Conservation (phyloP, 1,140 invertebrate species). For the Metopolophium dirhodum region DNA sequence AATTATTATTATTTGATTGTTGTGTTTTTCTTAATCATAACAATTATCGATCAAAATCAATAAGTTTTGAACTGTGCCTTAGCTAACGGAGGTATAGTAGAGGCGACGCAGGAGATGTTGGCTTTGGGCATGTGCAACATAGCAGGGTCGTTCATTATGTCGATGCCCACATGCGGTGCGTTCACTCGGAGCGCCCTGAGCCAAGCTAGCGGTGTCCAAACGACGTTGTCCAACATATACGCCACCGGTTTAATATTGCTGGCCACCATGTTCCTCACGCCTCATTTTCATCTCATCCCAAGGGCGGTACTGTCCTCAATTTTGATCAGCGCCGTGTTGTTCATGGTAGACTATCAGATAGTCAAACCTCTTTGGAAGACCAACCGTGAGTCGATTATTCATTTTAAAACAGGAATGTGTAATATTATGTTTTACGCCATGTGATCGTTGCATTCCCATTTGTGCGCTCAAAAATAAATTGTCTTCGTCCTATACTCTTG, state of each 20-base stretch:
- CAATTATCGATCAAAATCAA: background rate
- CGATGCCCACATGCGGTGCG: slow-evolving; percentile 76
- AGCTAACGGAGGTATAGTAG: slow-evolving; percentile 66
- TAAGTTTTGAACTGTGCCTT: slow-evolving; percentile 6
- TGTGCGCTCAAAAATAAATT: background rate
- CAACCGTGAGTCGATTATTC: slow-evolving; percentile 66
- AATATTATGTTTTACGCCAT: background rate
- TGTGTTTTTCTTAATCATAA: background rate
- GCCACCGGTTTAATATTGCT: slow-evolving; percentile 69
- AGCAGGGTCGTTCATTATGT: slow-evolving; percentile 74
- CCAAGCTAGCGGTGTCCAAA: slow-evolving; percentile 76
- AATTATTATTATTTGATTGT: background rate
- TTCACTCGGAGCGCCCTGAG: slow-evolving; percentile 78
- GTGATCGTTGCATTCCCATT: background rate
- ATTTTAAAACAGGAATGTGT: background rate
- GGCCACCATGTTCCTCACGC: slow-evolving; percentile 71
- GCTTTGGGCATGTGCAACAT: slow-evolving; percentile 75
- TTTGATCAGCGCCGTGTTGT: slow-evolving; percentile 74
- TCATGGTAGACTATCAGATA: slow-evolving; percentile 72
- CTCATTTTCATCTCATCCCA: slow-evolving; percentile 76
- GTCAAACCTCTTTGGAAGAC: slow-evolving; percentile 70
- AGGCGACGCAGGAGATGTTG: slow-evolving; percentile 74
- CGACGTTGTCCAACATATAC: slow-evolving; percentile 75
- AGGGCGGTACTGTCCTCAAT: slow-evolving; percentile 72
- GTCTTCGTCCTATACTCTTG: too few species aligned